These are phyloP conservation scores for Tupiocoris notatus DNA, from an alignment of 2,888 invertebrate genomes.

Conservation along the genomic window DNA sequence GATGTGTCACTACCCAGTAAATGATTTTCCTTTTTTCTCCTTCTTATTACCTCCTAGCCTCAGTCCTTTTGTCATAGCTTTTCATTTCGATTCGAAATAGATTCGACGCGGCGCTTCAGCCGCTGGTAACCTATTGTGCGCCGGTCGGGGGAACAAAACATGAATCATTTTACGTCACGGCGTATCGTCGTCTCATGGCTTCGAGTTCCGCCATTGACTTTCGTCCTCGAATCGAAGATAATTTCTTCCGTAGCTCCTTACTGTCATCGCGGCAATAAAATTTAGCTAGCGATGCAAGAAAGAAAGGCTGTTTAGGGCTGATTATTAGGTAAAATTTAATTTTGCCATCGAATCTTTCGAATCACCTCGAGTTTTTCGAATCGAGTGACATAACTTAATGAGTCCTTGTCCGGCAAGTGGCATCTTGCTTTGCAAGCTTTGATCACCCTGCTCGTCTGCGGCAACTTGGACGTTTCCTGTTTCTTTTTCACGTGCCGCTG, in stretches of 20 bases:
- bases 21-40: background rate
- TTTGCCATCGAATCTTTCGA: no score
- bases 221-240: no score
- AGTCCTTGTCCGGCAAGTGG: background rate
- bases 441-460: background rate
- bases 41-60: background rate
- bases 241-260: no score
- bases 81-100: background rate
- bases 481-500: background rate
- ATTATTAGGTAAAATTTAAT: no score
- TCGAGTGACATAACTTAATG: background rate
- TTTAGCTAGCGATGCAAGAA: no score
- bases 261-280: no score
- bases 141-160: background rate
- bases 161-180: constrained; percentile 5
- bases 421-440: background rate
- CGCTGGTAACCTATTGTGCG: background rate
- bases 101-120: constrained; percentile 5
- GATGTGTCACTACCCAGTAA: no score
- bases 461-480: background rate
- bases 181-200: background rate
- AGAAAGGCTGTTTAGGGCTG: no score
- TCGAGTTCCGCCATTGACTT: no score
- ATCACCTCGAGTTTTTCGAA: no score
- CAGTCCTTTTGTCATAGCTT: constrained; percentile 1